These are phyloP conservation scores for Caenorhabditis brenneri DNA, from an alignment of 1,140 invertebrate genomes.

Conservation along the genomic window DNA sequence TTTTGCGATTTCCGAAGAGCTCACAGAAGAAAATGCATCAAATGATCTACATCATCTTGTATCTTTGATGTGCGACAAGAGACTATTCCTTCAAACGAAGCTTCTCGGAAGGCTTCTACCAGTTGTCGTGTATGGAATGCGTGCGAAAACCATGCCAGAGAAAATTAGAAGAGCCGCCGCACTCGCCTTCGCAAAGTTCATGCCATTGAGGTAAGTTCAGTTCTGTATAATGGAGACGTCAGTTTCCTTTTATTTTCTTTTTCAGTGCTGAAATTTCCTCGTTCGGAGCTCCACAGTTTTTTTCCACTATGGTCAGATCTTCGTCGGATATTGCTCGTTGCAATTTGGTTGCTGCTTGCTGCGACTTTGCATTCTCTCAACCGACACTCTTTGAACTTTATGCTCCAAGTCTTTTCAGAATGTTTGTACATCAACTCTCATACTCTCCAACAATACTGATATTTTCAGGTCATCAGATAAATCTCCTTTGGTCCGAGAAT, in stretches of 20 bases:
- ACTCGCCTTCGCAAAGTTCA: not conserved
- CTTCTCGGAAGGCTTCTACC: constrained; percentile 1
- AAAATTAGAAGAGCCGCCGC: not conserved
- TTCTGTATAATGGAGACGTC: too few relatives aligned
- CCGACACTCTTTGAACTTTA: constrained; percentile 28
- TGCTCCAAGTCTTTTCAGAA: constrained; percentile 11
- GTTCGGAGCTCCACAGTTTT: constrained; percentile 17
- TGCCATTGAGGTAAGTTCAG: constrained; percentile 27
- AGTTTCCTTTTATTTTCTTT: too few relatives aligned
- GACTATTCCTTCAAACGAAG: not conserved
- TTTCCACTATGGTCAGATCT: not conserved
- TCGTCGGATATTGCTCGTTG: not conserved
- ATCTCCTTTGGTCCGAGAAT: not conserved
- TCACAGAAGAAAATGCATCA: not conserved
- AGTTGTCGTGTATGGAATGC: not conserved
- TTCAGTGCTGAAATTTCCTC: not conserved
- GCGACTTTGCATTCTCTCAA: constrained; percentile 6
- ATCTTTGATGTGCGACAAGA: not conserved
- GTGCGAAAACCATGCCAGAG: not conserved
- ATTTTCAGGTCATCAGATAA: not conserved
- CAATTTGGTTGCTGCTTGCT: constrained; percentile 15
- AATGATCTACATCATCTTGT: not conserved
- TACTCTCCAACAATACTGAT: not conserved
- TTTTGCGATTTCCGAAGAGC: not conserved
- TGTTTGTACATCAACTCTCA: not conserved